phyloP scores from a whole-genome alignment of 2,113 vertebrate genomes.

The Neomonachus schauinslandi region DNA sequence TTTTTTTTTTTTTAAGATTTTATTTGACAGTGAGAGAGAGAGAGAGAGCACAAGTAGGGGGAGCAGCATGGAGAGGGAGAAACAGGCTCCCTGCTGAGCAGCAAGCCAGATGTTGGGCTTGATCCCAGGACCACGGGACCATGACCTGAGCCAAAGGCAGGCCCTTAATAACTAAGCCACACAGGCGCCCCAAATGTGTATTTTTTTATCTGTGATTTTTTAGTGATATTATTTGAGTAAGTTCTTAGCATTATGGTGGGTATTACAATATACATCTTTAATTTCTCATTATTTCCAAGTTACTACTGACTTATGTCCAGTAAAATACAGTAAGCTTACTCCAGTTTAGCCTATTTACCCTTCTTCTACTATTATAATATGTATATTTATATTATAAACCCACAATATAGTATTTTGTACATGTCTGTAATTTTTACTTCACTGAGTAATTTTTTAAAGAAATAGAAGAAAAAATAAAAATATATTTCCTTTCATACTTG shows the following conservation, averaged over 20 bases:
- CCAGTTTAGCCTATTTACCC: neutral
- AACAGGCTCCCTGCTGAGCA: too few relatives aligned
- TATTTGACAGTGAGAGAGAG: too few relatives aligned
- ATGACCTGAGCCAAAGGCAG: too few relatives aligned
- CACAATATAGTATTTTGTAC: neutral
- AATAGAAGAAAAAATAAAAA: neutral
- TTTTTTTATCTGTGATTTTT: neutral
- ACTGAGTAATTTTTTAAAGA: neutral
- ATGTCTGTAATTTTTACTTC: neutral
- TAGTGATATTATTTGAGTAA: neutral
- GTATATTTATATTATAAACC: neutral
- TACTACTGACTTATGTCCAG: neutral
- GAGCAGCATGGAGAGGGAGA: too few relatives aligned
- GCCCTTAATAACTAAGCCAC: too few relatives aligned
- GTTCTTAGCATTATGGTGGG: neutral
- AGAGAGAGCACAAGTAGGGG: too few relatives aligned
- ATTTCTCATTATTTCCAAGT: neutral
- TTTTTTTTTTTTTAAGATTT: neutral
- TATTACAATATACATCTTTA: neutral
- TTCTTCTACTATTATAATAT: neutral
- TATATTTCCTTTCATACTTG: neutral
- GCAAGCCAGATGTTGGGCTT: too few relatives aligned
- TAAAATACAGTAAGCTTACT: neutral
- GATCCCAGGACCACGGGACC: too few relatives aligned
- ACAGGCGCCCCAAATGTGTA: neutral